These are phyloP conservation scores for mouse (Mus musculus) DNA, from an alignment of 2,113 vertebrate species.

Conservation along the genomic window GRCm39 chr17:59021501-59022000, in stretches of 20 bases:
- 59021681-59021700: too few relatives aligned
- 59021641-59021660: too few relatives aligned
- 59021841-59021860: not conserved
- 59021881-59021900: not conserved
- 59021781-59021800: not conserved
- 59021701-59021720: not conserved
- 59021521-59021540: not conserved
- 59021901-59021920: too few relatives aligned
- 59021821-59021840: not conserved
- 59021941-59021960: too few relatives aligned
- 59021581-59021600: not conserved
- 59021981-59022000: too few relatives aligned
- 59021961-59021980: too few relatives aligned
- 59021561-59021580: not conserved
- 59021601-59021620: not conserved
- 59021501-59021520: not conserved
- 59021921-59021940: not conserved
- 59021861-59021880: not conserved
- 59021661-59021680: too few relatives aligned
- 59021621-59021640: too few relatives aligned
- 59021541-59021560: not conserved
- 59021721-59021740: not conserved
- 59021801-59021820: too few relatives aligned
- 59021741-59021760: not conserved
- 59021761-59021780: not conserved